phyloP scores from a whole-genome alignment of 2,797 vertebrate species.

The Halcyon smyrnensis region DNA sequence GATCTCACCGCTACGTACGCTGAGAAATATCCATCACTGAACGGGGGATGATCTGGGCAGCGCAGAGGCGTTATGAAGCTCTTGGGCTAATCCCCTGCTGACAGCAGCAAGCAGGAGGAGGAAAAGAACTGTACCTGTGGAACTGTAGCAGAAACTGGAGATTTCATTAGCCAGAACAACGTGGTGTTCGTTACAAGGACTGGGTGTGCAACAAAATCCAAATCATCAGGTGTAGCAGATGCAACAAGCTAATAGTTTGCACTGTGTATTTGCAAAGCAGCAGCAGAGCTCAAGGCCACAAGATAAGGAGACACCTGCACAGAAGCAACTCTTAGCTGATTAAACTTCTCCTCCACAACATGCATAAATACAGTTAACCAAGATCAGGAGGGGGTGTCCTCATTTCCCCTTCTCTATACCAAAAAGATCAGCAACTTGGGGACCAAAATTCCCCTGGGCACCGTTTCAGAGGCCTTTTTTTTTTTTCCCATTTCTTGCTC shows the following conservation, averaged over 20 bases:
- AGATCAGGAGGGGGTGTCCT: background rate
- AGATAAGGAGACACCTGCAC: background rate
- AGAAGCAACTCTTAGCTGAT: background rate
- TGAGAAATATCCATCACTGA: background rate
- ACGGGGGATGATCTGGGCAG: background rate
- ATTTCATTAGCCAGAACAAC: background rate
- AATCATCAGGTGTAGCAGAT: background rate
- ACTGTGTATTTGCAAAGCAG: background rate
- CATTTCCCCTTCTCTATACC: background rate
- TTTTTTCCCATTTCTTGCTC: background rate
- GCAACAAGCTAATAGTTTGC: background rate
- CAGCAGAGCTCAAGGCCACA: background rate
- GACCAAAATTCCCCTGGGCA: background rate
- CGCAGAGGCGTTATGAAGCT: rapidly evolving
- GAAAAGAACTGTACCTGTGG: background rate
- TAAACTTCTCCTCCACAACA: background rate
- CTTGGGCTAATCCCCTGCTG: background rate
- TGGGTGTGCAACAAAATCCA: background rate
- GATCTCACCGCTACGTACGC: rapidly evolving
- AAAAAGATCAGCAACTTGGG: background rate
- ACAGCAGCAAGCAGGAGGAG: background rate
- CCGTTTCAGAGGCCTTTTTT: background rate
- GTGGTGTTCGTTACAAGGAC: background rate
- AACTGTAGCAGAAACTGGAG: background rate
- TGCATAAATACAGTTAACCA: background rate